Base-by-base conservation (phyloP, 2,797 vertebrate species). In the Alauda arvensis region DNA sequence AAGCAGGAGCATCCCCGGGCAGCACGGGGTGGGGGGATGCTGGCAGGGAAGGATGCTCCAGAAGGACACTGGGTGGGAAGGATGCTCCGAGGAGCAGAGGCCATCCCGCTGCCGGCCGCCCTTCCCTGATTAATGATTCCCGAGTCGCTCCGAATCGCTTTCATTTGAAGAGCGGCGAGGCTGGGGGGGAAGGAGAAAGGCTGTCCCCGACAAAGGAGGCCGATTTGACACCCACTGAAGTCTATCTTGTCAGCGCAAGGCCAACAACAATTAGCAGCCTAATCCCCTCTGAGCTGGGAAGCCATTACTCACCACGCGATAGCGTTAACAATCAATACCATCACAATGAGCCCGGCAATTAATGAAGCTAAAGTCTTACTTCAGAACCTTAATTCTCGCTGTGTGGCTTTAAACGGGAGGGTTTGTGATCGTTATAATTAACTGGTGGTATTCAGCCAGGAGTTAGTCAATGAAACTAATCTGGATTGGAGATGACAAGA, bases 221-320 rank as follows among this genome's bases (percentile, higher is more conserved):
- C 52, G 92, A 97, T 97, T 94, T 96, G 95, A 97, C 83, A 89
- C 94, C 95, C 96, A 94, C 89, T 95, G 95, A 96, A 97, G 96
- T 95, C 94, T 97, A 98, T 98, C 97, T 98, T 98, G 98, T 98
- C 98, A 97, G 96, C 95, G 97, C 96, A 94, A 96, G 96, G 96
- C 96, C 96, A 97, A 94, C 95, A 97, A 97, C 98, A 98, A 98
- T 99, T 98, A 98, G 97, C 96, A 96, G 97, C 97, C 95, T 97
- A 97, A 98, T 98, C 98, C 98, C 95, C 92, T 83, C 56, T 94
- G 97, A 97, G 97, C 97, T 86, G 24, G 96, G 97, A 95, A 97
- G 97, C 97, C 95, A 96, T 97, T 96, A 96, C 97, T 97, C 96
- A 97, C 96, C 94, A 93, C 89, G 96, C 92, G 83, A 96, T 97